These are phyloP conservation scores for Esox masquinongy DNA, from an alignment of 2,797 vertebrate genomes.

Conservation along the genomic window DNA sequence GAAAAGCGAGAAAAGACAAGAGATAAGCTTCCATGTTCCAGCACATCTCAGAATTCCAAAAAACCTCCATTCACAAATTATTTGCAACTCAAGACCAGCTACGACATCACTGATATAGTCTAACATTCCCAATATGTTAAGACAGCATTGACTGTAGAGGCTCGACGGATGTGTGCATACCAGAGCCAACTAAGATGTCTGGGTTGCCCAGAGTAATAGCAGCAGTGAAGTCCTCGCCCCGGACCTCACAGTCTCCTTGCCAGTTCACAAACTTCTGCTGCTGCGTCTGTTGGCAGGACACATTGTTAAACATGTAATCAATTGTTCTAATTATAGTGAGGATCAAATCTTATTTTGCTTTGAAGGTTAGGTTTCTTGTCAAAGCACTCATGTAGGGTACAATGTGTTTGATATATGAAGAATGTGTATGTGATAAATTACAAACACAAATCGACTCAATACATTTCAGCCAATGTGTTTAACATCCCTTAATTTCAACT, in stretches of 20 bases:
- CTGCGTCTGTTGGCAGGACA: conserved; percentile 78
- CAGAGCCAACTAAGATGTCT: conserved; percentile 85
- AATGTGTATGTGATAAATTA: neutral
- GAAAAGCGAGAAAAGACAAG: neutral
- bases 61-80: neutral
- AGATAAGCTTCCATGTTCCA: neutral
- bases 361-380: neutral
- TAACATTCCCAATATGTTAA: neutral
- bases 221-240: conserved; percentile 85
- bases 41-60: neutral
- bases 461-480: neutral
- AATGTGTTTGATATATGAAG: neutral
- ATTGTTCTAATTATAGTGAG: neutral
- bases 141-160: neutral
- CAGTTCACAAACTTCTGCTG: conserved; percentile 92
- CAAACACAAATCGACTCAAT: neutral
- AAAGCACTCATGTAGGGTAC: neutral
- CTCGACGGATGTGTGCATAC: conserved; percentile 35
- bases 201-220: conserved; percentile 88
- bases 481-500: neutral
- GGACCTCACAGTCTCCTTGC: conserved; percentile 87
- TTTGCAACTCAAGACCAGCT: too few relatives aligned
- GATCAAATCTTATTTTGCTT: neutral
- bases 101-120: neutral
- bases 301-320: neutral